Percentiles rank a stretch among this genome's conserved stretches.
These are phyloP conservation scores for Sturnira hondurensis DNA, from an alignment of 2,113 vertebrate species.

Conservation along the genomic window DNA sequence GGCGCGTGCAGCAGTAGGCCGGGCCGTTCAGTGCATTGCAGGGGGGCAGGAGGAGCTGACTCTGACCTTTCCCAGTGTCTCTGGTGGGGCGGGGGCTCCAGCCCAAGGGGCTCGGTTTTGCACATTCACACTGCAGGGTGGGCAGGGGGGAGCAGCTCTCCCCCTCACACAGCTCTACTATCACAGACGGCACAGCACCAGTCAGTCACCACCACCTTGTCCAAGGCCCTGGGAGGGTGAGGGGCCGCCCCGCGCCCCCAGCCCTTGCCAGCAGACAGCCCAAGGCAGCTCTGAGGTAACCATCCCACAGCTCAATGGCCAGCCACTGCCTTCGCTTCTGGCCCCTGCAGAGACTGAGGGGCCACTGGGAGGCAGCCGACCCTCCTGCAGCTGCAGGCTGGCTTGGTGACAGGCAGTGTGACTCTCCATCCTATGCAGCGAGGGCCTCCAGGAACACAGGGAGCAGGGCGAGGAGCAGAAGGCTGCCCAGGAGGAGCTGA, in stretches of 20 bases:
- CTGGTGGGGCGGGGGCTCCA: background rate
- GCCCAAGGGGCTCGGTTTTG: conserved; percentile 27
- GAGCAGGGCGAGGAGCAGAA: conserved; percentile 73
- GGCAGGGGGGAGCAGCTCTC: background rate
- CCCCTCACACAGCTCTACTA: conserved; percentile 46
- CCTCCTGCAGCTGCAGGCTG: background rate
- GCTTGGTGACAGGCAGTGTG: background rate
- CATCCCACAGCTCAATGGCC: background rate
- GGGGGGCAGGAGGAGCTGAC: background rate
- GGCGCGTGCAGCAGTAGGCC: background rate
- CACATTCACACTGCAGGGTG: conserved; percentile 54
- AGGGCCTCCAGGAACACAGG: conserved; percentile 78
- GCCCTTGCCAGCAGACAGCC: background rate
- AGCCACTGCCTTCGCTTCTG: background rate
- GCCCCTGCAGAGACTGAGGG: background rate
- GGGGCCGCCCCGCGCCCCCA: background rate
- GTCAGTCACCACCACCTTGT: conserved; percentile 64
- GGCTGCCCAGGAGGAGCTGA: conserved; percentile 51
- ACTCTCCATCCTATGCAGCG: background rate
- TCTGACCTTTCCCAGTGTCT: background rate
- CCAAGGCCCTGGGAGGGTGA: background rate
- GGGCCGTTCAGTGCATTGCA: conserved; percentile 66
- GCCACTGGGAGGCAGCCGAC: background rate
- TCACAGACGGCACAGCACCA: conserved; percentile 56
- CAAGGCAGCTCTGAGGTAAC: background rate